Base-by-base conservation (phyloP, 1,140 invertebrate genomes). In the Caenorhabditis inopinata region DNA sequence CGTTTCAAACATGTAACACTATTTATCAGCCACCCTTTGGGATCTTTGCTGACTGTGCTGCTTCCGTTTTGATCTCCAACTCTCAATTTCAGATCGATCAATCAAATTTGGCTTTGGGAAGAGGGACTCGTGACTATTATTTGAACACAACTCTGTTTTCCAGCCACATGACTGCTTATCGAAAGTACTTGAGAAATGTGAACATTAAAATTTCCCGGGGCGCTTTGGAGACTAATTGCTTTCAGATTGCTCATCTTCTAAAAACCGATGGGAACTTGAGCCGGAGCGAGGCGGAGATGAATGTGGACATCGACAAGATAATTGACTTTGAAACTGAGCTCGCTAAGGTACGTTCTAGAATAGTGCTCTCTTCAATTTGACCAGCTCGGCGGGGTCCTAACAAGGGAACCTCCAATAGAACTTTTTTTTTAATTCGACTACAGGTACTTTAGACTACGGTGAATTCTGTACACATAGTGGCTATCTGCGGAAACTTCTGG, bases 271-370 rank as follows among this genome's bases (percentile, higher is more conserved):
- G 38, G 0, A 74, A 74, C 14, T 23, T 76, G 42, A 53, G 35
- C 14, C 25, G 74, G n/a, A 45, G n/a, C 11, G 74, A 75, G n/a
- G 18, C 21, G 16, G 74, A 76, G 9, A 47, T 82, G 27, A 47
- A 74, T 38, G 58, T n/a, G 29, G 68, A 81, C 45, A 76, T 82
- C 49, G 74, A 80, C 21, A 62, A 80, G 21, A 81, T 84, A 9
- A 80, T 84, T 38, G 83, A 82, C 14, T 84, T 84, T 53, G 83
- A 84, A 35, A 84, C 51, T 14, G 45, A 84, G 73, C 35, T 84
- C 23, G 83, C 83, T 5, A 82, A 76, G 58, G 83, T 83, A 74
- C 25, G 51, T n/a, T n/a, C n/a, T n/a, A n/a, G n/a, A n/a, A n/a
- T n/a, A n/a, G n/a, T n/a, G n/a, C n/a, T n/a, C n/a, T n/a, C n/a